Evolutionary conservation across 2,888 invertebrate genomes (phyloP), one percentile per base, ranked within the genome.

Genomic region (Cryptosula pallasiana): DNA sequence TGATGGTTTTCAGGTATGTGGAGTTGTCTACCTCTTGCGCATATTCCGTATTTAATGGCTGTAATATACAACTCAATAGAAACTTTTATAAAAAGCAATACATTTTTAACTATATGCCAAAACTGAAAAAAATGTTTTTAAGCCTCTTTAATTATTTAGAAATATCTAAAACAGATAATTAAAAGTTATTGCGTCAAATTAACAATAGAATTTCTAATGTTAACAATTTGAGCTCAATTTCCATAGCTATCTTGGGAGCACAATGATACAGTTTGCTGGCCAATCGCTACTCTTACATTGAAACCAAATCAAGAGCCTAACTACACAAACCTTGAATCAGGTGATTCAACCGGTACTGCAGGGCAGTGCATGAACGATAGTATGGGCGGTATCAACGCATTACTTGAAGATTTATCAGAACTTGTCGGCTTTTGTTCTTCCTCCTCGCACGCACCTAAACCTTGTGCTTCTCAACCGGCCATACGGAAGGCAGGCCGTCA

Each of bases 261-360:
- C 27, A 63, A 32, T 63, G 63, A 32, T 32, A 63, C 13, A 2
- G 32, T 27, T 2, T 63, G 63, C 27, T 63, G 63, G 63, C 63
- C 63, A 63, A 13, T 32, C 9, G 63, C 63, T 32, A 32, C 29
- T 5, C 16, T 63, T 29, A 27, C 29, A 32, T 5, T 63, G 2
- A 63, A 63, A 63, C 63, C 63, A 63, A 63, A 63, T 32, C 63
- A 63, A 63, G 45, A 45, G 45, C 45, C 45, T 13, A 45, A 13
- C 20, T 20, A 45, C 20, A n/a, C n/a, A n/a, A n/a, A n/a, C n/a
- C n/a, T n/a, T n/a, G n/a, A n/a, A n/a, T n/a, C n/a, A n/a, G n/a
- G n/a, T n/a, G n/a, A n/a, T n/a, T n/a, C n/a, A n/a, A n/a, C n/a
- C n/a, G n/a, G n/a, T n/a, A n/a, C 55, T 16, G 23, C 9, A 23